Conservation (phyloP, 2,797 vertebrate genomes). For the Xiphorhynchus erythropygius region DNA sequence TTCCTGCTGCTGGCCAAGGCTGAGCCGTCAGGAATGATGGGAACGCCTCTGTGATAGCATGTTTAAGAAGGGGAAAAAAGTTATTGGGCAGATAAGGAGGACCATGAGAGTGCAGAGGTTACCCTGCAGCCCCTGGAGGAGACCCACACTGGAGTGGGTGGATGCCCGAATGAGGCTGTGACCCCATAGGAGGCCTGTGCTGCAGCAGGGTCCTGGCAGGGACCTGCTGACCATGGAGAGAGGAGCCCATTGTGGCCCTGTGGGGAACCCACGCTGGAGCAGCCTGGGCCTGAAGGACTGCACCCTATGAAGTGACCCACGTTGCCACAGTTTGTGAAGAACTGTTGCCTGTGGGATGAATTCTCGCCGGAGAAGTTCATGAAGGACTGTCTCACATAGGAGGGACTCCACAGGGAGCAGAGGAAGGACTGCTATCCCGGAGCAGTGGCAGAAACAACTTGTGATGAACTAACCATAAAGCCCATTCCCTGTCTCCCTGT, state of each 20-base stretch:
- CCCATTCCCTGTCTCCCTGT: neutral
- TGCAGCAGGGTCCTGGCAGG: neutral
- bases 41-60: neutral
- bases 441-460: neutral
- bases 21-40: neutral
- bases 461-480: neutral
- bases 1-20: neutral
- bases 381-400: neutral
- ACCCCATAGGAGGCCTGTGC: neutral
- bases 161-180: neutral
- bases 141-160: neutral
- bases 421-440: neutral
- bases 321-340: neutral
- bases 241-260: neutral
- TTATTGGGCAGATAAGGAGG: neutral
- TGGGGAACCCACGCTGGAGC: neutral
- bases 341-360: neutral
- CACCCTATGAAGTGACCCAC: neutral
- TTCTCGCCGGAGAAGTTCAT: neutral
- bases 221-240: neutral
- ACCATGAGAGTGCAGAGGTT: too few species aligned
- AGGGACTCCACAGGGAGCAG: neutral
- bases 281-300: neutral
- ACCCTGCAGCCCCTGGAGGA: neutral
- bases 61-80: neutral